A percentile compares a stretch with the other conserved stretches of the same genome.
phyloP scores from a whole-genome alignment of 2,888 invertebrate species.

The Nyleta sp. region DNA sequence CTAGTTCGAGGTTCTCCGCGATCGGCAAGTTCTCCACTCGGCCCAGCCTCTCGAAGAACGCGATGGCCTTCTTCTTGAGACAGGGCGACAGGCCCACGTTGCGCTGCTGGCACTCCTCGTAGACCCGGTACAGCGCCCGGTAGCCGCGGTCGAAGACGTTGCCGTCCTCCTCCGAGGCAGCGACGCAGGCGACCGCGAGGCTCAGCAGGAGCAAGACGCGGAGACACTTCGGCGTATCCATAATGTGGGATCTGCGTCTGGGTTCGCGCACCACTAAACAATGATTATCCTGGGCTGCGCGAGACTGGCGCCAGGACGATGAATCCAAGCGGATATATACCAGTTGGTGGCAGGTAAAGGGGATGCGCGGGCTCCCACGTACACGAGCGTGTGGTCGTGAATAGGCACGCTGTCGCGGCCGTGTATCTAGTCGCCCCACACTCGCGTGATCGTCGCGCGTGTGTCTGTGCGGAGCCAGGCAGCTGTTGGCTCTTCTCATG shows the following conservation, averaged over 20 bases:
- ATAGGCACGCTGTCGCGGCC: constrained; percentile 38
- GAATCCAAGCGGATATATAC: constrained; percentile 74
- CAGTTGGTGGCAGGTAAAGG: constrained; percentile 70
- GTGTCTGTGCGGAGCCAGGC: constrained; percentile 52
- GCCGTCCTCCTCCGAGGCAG: constrained; percentile 78
- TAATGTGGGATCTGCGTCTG: constrained; percentile 36
- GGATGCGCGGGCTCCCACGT: constrained; percentile 75
- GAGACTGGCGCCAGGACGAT: constrained; percentile 75
- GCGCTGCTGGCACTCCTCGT: constrained; percentile 89
- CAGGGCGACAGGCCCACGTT: constrained; percentile 88
- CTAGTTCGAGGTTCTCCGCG: constrained; percentile 87
- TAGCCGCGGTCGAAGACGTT: constrained; percentile 84
- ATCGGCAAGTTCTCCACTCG: constrained; percentile 87
- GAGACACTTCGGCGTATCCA: constrained; percentile 69
- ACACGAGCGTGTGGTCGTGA: constrained; percentile 51
- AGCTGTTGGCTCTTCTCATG: constrained; percentile 61
- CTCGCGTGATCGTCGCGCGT: constrained; percentile 57
- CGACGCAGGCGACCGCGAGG: constrained; percentile 28
- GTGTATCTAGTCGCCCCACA: constrained; percentile 62
- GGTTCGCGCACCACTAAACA: constrained; percentile 71
- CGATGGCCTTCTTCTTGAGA: constrained; percentile 91
- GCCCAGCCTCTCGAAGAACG: constrained; percentile 90
- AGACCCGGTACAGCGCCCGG: constrained; percentile 87
- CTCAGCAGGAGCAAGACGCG: constrained; percentile 61
- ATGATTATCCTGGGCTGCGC: constrained; percentile 72